Evolutionary conservation across 2,888 invertebrate species (phyloP), one percentile per base, ranked within the genome.

Genomic region (Andrena trimmerana): DNA sequence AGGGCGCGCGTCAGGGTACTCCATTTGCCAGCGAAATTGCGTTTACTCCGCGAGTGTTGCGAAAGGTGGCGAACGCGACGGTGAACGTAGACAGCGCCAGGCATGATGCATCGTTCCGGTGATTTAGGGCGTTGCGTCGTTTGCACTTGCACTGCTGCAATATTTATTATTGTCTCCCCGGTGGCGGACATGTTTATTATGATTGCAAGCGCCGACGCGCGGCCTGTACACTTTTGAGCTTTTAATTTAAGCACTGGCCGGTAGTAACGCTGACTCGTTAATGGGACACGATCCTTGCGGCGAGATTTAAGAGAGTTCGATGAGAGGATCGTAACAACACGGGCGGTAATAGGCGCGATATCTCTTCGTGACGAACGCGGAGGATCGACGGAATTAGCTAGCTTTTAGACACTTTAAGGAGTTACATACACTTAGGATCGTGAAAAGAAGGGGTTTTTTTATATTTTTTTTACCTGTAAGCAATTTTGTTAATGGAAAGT

Each of bases 121-220:
- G 89, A 89, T 88, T 90, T 88, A 88, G 84, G 78, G 77, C 74
- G 77, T 78, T 63, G 66, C 85, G 84, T 83, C 84, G 75, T 81
- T 81, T 77, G 89, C 89, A 86, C 86, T 83, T 82, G 84, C 76
- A 78, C 62, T 76, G 72, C 52, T 73, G 42, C 72, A 67, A 78
- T 86, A 90, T 90, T 90, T 87, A 90, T 90, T 89, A 86, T 83
- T 83, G 87, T 88, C 90, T 81, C 86, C 88, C 82, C 83, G 75
- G 60, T 77, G 72, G 59, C 68, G 74, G 84, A 80, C 85, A 83
- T 78, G 81, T 89, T 89, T 87, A 90, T 89, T 86, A 86, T 84
- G 84, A 86, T 88, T 87, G 78, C 72, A 31, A 70, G 83, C 36
- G 54, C 80, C 69, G 71, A 72, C 66, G 27, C 65, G 10, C 42